Evolutionary conservation across 2,113 vertebrate species (phyloP), one percentile per base, ranked within the genome.

Genomic region (Actenoides lindsayi): DNA sequence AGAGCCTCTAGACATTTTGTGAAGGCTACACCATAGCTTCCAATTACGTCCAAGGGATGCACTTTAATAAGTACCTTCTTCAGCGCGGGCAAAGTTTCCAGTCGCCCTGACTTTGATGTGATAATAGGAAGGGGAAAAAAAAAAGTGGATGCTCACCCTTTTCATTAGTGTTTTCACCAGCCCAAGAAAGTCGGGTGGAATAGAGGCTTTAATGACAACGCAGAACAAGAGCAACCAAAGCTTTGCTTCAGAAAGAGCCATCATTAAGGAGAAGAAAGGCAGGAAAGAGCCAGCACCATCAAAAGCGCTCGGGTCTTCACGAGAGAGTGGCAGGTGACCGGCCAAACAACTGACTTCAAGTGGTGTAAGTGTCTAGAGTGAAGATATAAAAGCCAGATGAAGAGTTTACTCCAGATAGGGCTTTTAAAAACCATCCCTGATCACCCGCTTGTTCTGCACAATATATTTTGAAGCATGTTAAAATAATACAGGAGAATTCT

Each of bases 61-160:
- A n/a, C 73, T 91, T 94, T 82, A 94, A 95, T 91, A 69, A 37
- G 21, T 60, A 78, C 81, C 94, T 89, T 78, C 88, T 79, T 35
- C 75, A 53, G 31, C 3, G 9, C 19, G 88, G 70, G 30, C 64
- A 11, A 78, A 86, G 10, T 57, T 96, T 50, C 73, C 62, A 25
- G 90, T 48, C 59, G 54, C 30, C 31, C 35, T 91, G 78, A 81
- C 95, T 95, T 92, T 92, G 93, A 97, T 64, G 93, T 94, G 94
- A 76, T 93, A 90, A 96, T 88, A 81, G 76, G 41, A 37, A 62
- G 39, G 79, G 37, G 37, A 8, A 37, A 37, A 37, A 37, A 37
- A 92, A 65, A 79, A 89, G 41, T 23, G 75, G 6, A 44, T 23
- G 79, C 57, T 81, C 76, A 63, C 11, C 8, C 56, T 79, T 44